phyloP scores from a whole-genome alignment of 2,888 invertebrate species.

The Molorchus minor region DNA sequence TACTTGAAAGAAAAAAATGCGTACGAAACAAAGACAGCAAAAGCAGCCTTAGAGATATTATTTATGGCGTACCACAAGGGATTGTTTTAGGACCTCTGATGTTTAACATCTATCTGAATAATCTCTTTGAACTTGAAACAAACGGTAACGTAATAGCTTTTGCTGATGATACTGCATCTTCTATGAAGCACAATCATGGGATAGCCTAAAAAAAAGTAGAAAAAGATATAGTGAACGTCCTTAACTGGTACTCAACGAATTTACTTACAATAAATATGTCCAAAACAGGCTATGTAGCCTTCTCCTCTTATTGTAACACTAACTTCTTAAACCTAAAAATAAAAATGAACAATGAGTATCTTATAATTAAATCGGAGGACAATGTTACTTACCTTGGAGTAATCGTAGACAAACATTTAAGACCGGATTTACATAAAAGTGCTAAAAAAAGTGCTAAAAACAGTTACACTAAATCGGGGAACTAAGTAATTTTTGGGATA shows the following conservation, averaged over 20 bases:
- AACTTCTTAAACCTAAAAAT: background rate
- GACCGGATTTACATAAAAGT: background rate
- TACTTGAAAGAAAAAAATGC: background rate
- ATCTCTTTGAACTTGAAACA: too few relatives aligned
- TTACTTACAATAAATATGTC: too few relatives aligned
- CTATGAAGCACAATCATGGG: too few relatives aligned
- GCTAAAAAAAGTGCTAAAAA: too few relatives aligned
- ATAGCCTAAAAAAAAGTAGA: too few relatives aligned
- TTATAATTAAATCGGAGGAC: background rate
- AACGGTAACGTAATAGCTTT: too few relatives aligned
- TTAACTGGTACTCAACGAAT: too few relatives aligned
- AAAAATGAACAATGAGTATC: background rate
- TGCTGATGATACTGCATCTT: background rate
- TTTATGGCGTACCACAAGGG: background rate
- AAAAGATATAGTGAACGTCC: too few relatives aligned
- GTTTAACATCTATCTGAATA: background rate
- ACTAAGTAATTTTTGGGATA: too few relatives aligned
- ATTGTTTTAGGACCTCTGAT: background rate
- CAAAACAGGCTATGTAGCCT: too few relatives aligned
- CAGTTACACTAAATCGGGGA: too few relatives aligned
- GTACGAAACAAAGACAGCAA: background rate
- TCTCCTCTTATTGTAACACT: background rate
- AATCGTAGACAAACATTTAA: background rate
- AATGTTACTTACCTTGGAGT: background rate
- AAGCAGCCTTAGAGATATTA: background rate